Base-by-base conservation (phyloP, 2,797 vertebrate species). In the Tachyglossus aculeatus region DNA sequence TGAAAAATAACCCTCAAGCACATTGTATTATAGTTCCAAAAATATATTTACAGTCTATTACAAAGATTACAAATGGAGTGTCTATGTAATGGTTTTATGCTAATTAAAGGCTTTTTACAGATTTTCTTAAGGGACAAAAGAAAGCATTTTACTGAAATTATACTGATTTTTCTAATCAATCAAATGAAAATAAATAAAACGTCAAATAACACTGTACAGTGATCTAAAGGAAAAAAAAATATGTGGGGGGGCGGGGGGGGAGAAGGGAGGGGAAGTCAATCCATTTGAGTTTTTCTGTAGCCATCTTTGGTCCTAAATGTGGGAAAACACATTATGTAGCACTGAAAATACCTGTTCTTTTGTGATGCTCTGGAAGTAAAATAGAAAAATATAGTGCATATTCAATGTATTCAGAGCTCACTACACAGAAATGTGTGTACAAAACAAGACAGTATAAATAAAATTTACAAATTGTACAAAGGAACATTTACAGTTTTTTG, bases 41-140 rank as follows among this genome's bases (percentile, higher is more conserved):
- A 99, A 99, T 99, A 99, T 98, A 98, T 99, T 96, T 99, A 99
- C 98, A 99, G 97, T 99, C 97, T 98, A 97, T 98, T 99, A 98
- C 96, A 99, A 99, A 99, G 96, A 94, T 98, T 98, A 98, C 95
- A 98, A 99, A 98, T 96, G 97, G 97, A 95, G 93, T 91, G 92
- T 97, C 94, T 96, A 96, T 94, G 94, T 95, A 94, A 96, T 87
- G 93, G 94, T 94, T 95, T 94, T 93, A 88, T 84, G 93, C 93
- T 95, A 94, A 89, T 93, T 95, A 94, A 97, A 96, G 94, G 92
- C 88, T 93, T 90, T 93, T 93, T 95, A 95, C 94, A 95, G 86
- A 93, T 95, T 92, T 87, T 86, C 82, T 78, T 83, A 91, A 85
- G 62, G 80, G 71, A 82, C 71, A 86, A 80, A 84, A 79, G 59